Conservation (phyloP, 1,140 invertebrate species). For the Pectinophora gossypiella region DNA sequence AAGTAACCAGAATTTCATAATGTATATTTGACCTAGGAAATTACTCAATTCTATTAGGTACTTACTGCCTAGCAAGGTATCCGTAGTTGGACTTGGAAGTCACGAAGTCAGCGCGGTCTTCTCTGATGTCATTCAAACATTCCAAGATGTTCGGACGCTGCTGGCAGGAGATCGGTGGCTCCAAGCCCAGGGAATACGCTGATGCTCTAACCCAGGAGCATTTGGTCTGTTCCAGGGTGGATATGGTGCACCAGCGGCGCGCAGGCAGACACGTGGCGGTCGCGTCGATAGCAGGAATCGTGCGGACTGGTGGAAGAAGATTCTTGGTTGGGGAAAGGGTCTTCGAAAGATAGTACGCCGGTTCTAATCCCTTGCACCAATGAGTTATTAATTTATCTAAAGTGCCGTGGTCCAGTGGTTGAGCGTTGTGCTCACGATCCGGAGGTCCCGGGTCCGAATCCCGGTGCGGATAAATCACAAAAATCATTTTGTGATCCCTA, state of each 20-base stretch:
- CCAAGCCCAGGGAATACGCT: slow-evolving; percentile 75
- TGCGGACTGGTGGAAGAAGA: slow-evolving; percentile 34
- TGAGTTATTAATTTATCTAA: too few species aligned
- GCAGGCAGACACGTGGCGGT: slow-evolving; percentile 60
- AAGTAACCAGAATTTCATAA: too few species aligned
- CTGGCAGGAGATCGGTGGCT: slow-evolving; percentile 76
- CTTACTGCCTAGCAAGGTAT: slow-evolving; percentile 81
- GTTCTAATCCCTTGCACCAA: too few species aligned
- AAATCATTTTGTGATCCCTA: too few species aligned
- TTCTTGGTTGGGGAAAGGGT: too few species aligned
- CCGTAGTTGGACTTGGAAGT: slow-evolving; percentile 82
- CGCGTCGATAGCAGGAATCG: slow-evolving; percentile 30
- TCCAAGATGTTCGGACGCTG: slow-evolving; percentile 60
- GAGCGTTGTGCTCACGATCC: too few species aligned
- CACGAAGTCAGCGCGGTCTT: slow-evolving; percentile 80
- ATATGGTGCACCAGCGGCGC: slow-evolving; percentile 78
- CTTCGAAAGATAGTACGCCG: too few species aligned
- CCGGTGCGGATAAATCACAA: too few species aligned
- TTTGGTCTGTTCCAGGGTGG: slow-evolving; percentile 73
- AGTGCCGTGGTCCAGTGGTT: too few species aligned
- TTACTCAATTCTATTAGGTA: too few species aligned
- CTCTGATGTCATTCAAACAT: slow-evolving; percentile 79
- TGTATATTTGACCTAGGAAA: too few species aligned
- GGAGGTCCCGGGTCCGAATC: too few species aligned
- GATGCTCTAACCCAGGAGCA: slow-evolving; percentile 77